Base-by-base conservation (phyloP, 2,888 invertebrate species). In the Synergus itoensis region DNA sequence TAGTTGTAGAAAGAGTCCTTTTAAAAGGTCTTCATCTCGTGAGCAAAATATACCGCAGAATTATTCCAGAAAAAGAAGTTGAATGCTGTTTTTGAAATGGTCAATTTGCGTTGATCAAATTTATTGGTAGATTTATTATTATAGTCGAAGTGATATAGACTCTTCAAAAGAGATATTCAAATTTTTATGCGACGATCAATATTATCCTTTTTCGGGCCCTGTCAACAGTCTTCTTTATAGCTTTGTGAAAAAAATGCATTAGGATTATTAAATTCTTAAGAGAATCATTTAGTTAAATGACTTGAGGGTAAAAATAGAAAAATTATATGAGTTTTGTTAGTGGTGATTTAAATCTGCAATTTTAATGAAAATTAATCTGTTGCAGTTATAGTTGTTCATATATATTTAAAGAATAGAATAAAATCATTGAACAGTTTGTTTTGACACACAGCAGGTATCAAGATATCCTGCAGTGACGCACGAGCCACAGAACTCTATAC, bases 91-190 rank as follows among this genome's bases (percentile, higher is more conserved):
- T 45, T 28, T 9, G 28, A 48, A 43, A 69, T 48, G 69, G 48
- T 48, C 48, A 69, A 69, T 69, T 69, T 69, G 69, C 69, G 69
- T 48, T 69, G 21, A 69, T 69, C 69, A 69, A 69, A 69, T 69
- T 69, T 69, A 69, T 69, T 69, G 28, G 45, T 69, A 45, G 48
- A 69, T 69, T 69, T 69, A 69, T 69, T 69, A 48, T 69, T 45
- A 48, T 69, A 21, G 28, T 45, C 48, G 9, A 28, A 28, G 8
- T 69, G 69, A 43, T 48, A 69, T 28, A 48, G 69, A 69, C 21
- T 69, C 28, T 67, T 69, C 4, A 21, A 16, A 69, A 69, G 45
- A 69, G 21, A 69, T 69, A 69, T 48, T 69, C 45, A 69, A 69
- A 69, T 69, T 69, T 69, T 45, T 69, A 69, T 69, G 21, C 21